Evolutionary conservation across 2,888 invertebrate species (phyloP).

Genomic region (Cantharis rustica): DNA sequence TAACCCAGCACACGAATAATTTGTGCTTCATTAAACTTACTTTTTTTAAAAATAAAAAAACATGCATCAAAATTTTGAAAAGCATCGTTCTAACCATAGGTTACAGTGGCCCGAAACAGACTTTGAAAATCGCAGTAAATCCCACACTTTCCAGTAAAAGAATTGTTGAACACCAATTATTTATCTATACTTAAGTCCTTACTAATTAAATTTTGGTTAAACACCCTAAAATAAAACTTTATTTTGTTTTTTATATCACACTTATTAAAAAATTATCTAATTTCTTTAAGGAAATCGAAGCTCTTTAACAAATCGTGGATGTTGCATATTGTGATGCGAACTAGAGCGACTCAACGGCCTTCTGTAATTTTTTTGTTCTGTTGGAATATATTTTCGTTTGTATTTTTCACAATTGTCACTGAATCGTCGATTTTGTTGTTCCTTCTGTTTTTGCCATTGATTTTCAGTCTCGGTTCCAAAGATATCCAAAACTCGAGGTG

Average conservation of each 20-base stretch:
- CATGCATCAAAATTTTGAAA: not conserved
- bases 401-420: constrained; percentile 39
- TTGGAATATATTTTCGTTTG: constrained; percentile 58
- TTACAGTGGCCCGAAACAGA: not conserved
- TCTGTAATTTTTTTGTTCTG: constrained; percentile 55
- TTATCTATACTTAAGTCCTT: not conserved
- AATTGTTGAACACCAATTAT: not conserved
- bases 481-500: constrained; percentile 68
- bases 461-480: constrained; percentile 68
- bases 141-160: not conserved
- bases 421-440: constrained; percentile 36
- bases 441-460: constrained; percentile 58
- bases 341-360: constrained; percentile 55
- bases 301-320: constrained; percentile 67
- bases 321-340: constrained; percentile 68
- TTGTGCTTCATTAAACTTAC: not conserved
- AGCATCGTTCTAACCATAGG: not conserved
- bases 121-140: not conserved
- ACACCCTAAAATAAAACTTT: not conserved
- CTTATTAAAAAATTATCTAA: constrained; percentile 2
- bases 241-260: not conserved
- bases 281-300: constrained; percentile 62
- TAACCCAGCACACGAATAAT: not conserved
- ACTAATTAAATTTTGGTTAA: not conserved
- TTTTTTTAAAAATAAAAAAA: not conserved